Evolutionary conservation across 2,888 invertebrate species (phyloP).

Genomic region (Drosophila atripex): DNA sequence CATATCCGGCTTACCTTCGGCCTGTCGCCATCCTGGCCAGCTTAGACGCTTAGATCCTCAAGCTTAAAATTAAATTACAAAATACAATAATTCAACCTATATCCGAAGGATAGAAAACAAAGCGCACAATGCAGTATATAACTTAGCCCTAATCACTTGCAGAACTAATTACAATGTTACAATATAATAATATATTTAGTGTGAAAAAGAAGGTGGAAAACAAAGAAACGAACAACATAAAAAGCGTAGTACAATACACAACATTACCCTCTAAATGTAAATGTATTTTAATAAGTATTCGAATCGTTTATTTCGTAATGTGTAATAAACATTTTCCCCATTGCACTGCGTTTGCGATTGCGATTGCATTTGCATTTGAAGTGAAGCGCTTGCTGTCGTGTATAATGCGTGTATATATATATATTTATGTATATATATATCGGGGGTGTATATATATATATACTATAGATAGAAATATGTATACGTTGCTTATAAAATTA

Average conservation of each 20-base stretch:
- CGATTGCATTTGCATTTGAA: conserved; percentile 49
- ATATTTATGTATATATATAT: no score
- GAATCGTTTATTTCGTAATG: conserved; percentile 37
- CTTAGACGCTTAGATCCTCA: conserved; percentile 35
- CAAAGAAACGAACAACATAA: conserved; percentile 39
- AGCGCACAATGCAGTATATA: conserved; percentile 55
- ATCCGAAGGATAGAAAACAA: conserved; percentile 55
- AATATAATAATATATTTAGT: conserved; percentile 26
- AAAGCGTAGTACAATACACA: conserved; percentile 55
- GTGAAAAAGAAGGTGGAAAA: conserved; percentile 39
- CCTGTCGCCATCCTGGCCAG: conserved; percentile 32
- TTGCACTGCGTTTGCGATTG: conserved; percentile 38
- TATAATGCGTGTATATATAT: conserved; percentile 22
- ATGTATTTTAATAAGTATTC: conserved; percentile 35
- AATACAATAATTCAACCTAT: conserved; percentile 49
- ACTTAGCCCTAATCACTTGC: conserved; percentile 47
- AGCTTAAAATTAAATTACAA: conserved; percentile 64
- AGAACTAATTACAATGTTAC: conserved; percentile 49
- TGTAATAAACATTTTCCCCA: conserved; percentile 51
- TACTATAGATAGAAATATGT: conserved; percentile 61
- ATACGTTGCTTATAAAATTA: conserved; percentile 66
- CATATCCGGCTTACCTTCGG: not conserved
- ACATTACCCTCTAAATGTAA: conserved; percentile 65
- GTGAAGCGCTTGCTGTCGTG: conserved; percentile 53
- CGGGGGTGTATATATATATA: conserved; percentile 35